Base-by-base conservation (phyloP, 2,888 invertebrate genomes). In the Chesias legatella region DNA sequence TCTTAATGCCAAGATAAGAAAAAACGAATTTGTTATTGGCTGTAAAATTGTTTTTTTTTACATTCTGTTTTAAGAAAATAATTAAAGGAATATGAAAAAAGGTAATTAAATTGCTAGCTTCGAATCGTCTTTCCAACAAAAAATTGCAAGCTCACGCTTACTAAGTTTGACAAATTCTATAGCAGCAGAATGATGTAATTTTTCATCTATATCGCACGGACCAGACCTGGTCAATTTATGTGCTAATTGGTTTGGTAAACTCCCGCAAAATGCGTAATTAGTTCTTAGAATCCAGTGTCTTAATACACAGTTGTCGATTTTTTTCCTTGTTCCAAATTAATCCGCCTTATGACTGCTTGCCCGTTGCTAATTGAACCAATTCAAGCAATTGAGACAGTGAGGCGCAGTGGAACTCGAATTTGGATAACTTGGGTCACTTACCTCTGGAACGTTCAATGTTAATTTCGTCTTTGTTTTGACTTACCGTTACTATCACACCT, bases 311-410 rank as follows among this genome's bases (percentile, higher is more conserved):
- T 46, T 47, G 35, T 36, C 8, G 44, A 45, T 47, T 51, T 57
- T 72, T 75, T 71, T 78, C 74, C 76, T 77, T 71, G 63, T 73
- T 59, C 54, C 53, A 68, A 65, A 70, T 71, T 33, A 39, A 48
- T 37, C 33, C 30, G 45, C 20, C 22, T 29, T 39, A 39, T 38
- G 56, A 51, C 62, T 62, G 61, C 55, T 66, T 66, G 62, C 53
- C 61, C 60, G 67, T 69, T 77, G 77, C 83, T 79, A 17, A 17
- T 83, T 60, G 68, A 74, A 57, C 63, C 78, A 84, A 84, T 85
- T 85, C 65, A 79, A 69, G 61, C 81, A 86, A 84, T 86, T 85
- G 81, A 77, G 67, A 59, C 56, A 55, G 56, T n/a, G n/a, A 33
- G 29, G 6, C 33, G 10, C 49, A 39, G 45, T 26, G 28, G 27